phyloP scores from a whole-genome alignment of 2,888 invertebrate genomes.

The Pyralis farinalis region DNA sequence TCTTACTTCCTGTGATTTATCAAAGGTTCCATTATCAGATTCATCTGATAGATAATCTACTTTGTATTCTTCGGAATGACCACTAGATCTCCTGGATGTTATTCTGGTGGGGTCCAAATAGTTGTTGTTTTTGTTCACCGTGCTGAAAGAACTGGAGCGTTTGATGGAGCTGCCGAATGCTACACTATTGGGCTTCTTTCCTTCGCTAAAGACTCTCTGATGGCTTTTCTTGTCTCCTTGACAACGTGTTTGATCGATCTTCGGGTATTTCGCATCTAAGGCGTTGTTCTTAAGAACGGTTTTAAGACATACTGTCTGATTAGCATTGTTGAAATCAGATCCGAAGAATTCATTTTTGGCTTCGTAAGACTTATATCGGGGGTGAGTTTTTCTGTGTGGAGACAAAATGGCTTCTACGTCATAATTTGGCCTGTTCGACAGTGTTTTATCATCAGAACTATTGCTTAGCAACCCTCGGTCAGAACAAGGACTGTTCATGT shows the following conservation, averaged over 20 bases:
- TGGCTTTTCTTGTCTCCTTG: slow-evolving; percentile 57
- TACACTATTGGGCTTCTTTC: slow-evolving; percentile 37
- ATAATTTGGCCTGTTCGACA: slow-evolving; percentile 59
- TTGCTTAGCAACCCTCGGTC: slow-evolving; percentile 56
- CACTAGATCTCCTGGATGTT: slow-evolving; percentile 49
- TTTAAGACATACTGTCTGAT: slow-evolving; percentile 56
- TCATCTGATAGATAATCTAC: slow-evolving; percentile 56
- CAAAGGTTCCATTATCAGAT: slow-evolving; percentile 62
- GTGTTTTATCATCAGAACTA: slow-evolving; percentile 72
- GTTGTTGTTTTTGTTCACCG: slow-evolving; percentile 72
- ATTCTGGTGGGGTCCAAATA: slow-evolving; percentile 50
- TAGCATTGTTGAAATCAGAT: slow-evolving; percentile 61
- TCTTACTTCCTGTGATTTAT: slow-evolving; percentile 61
- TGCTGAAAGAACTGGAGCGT: slow-evolving; percentile 85
- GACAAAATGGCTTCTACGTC: slow-evolving; percentile 60
- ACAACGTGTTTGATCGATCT: slow-evolving; percentile 69
- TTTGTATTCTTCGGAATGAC: slow-evolving; percentile 59
- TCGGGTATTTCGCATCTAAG: slow-evolving; percentile 51
- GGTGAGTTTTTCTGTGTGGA: slow-evolving; percentile 74
- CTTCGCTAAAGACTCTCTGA: slow-evolving; percentile 50
- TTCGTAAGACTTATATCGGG: slow-evolving; percentile 77
- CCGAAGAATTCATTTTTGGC: slow-evolving; percentile 59
- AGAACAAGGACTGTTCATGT: slow-evolving; percentile 70
- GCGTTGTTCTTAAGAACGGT: slow-evolving; percentile 70
- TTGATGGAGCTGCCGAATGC: slow-evolving; percentile 75